Percentiles rank a stretch among this genome's conserved stretches.
phyloP scores from a whole-genome alignment of 1,140 invertebrate genomes.

The Harpegnathos saltator region DNA sequence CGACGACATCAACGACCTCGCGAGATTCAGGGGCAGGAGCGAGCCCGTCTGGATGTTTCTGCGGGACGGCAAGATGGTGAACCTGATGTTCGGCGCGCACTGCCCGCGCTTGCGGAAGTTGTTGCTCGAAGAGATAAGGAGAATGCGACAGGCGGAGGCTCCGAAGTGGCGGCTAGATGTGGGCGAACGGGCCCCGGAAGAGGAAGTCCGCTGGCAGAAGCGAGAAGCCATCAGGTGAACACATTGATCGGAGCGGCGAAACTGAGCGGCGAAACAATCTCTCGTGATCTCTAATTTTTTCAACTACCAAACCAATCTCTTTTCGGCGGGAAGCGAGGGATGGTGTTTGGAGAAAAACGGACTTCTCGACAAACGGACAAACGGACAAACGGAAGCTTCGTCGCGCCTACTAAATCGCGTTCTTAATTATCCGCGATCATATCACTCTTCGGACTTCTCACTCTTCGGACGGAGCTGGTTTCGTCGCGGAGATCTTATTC shows the following conservation, averaged over 20 bases:
- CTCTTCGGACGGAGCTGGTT: too few relatives aligned
- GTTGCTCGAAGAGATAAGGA: conserved; percentile 90
- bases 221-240: conserved; percentile 76
- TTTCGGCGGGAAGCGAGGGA: too few relatives aligned
- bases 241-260: too few relatives aligned
- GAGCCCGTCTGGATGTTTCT: conserved; percentile 96
- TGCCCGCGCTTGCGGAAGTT: conserved; percentile 90
- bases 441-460: background rate
- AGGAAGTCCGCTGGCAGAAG: conserved; percentile 63
- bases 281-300: conserved; percentile 2
- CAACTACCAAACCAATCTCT: too few relatives aligned
- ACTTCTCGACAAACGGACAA: too few relatives aligned
- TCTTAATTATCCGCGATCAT: background rate
- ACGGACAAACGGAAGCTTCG: background rate
- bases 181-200: conserved; percentile 43
- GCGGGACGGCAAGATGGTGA: conserved; percentile 92
- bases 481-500: conserved; percentile 9
- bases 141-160: conserved; percentile 66
- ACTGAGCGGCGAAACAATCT: too few relatives aligned
- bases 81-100: conserved; percentile 93
- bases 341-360: too few relatives aligned
- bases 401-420: background rate
- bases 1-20: conserved; percentile 91
- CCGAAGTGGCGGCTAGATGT: conserved; percentile 54
- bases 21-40: conserved; percentile 93